Conservation (phyloP, 2,888 invertebrate genomes). For the Cylindroiulus punctatus region DNA sequence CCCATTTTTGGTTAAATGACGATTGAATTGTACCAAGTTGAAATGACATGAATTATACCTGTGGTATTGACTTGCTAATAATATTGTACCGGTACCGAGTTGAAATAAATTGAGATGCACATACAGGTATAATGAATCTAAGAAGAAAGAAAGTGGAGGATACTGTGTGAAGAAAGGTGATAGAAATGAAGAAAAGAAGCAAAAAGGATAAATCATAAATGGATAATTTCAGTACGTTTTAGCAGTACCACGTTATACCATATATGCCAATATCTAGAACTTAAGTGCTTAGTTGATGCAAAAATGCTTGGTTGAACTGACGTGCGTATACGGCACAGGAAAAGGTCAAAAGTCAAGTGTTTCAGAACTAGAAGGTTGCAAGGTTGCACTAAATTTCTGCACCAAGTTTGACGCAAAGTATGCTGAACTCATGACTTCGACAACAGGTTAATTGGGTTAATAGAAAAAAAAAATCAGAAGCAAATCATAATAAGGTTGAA, state of each 20-base stretch:
- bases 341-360: background rate
- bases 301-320: background rate
- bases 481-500: background rate
- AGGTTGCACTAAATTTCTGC: background rate
- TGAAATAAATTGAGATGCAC: too few relatives aligned
- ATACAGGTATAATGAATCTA: too few relatives aligned
- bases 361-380: background rate
- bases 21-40: background rate
- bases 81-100: too few relatives aligned
- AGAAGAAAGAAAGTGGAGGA: background rate
- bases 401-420: background rate
- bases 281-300: too few relatives aligned
- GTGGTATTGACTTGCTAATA: too few relatives aligned
- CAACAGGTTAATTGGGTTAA: slow-evolving; percentile 33
- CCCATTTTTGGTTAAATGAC: background rate
- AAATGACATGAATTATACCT: too few relatives aligned
- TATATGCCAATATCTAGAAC: too few relatives aligned
- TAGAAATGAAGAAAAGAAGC: too few relatives aligned
- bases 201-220: background rate
- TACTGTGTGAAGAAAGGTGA: too few relatives aligned
- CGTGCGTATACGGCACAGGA: background rate
- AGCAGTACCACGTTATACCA: too few relatives aligned
- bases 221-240: too few relatives aligned
- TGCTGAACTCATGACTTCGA: background rate
- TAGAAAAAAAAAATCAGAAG: background rate